Conservation (phyloP, 2,888 invertebrate species). For the Drosophila pegasa region DNA sequence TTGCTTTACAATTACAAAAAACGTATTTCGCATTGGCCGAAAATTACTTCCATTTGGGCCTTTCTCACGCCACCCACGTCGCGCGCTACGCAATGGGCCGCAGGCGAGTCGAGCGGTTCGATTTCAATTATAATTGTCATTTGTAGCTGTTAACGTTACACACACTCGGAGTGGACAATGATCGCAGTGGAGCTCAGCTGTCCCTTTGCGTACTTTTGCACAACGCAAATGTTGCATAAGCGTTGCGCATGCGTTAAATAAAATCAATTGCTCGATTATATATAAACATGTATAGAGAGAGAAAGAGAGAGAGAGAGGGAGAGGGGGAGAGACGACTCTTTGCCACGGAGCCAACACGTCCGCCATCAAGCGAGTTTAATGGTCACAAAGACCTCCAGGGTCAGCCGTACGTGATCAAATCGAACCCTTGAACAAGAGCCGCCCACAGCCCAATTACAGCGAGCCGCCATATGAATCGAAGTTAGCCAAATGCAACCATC, state of each 20-base stretch:
- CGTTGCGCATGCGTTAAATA: constrained; percentile 63
- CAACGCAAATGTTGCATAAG: constrained; percentile 58
- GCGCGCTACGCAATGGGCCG: constrained; percentile 26
- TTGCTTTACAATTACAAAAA: not conserved
- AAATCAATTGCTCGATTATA: constrained; percentile 67
- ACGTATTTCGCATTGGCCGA: not conserved
- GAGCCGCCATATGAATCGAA: not conserved
- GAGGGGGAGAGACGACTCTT: not conserved
- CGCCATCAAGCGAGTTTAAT: constrained; percentile 46
- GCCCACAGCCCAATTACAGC: constrained; percentile 26
- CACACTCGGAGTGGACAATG: not conserved
- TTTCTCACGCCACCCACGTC: constrained; percentile 69
- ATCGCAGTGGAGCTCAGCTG: not conserved
- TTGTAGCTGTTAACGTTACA: constrained; percentile 47
- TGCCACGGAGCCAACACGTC: constrained; percentile 30
- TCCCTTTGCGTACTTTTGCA: constrained; percentile 47
- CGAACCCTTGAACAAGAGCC: constrained; percentile 40
- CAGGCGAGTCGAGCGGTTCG: constrained; percentile 17
- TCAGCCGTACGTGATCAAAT: constrained; percentile 48
- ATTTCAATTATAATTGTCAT: constrained; percentile 45
- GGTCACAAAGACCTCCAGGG: constrained; percentile 58
- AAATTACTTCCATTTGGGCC: constrained; percentile 19
- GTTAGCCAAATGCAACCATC: not conserved
- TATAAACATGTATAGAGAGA: not conserved
- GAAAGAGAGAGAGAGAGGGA: not conserved